Evolutionary conservation across 2,113 vertebrate species (phyloP).

Genomic region (Myrmophylax atrothorax): DNA sequence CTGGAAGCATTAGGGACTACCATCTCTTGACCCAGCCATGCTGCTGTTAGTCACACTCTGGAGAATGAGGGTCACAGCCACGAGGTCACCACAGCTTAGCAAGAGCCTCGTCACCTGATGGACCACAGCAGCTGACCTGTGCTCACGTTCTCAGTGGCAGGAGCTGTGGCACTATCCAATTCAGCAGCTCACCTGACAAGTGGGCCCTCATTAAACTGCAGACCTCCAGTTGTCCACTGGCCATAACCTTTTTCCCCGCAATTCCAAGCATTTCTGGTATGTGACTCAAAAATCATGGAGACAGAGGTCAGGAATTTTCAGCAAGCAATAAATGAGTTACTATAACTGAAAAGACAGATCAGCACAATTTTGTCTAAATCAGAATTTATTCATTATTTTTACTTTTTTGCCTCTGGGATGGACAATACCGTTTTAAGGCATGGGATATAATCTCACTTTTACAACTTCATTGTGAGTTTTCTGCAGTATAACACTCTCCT

Average conservation of each 20-base stretch:
- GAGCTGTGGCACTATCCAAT: neutral
- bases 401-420: neutral
- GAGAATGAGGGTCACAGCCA: fast-evolving
- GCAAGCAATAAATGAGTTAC: neutral
- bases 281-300: neutral
- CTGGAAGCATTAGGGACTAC: neutral
- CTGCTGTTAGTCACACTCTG: neutral
- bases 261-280: neutral
- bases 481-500: neutral
- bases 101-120: neutral
- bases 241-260: neutral
- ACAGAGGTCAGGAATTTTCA: neutral
- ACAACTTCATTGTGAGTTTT: slow-evolving; percentile 18
- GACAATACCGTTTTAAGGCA: neutral
- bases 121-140: neutral
- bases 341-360: neutral
- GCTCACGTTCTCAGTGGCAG: fast-evolving
- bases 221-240: neutral
- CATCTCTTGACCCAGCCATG: neutral
- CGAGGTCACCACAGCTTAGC: fast-evolving
- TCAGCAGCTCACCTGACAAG: neutral
- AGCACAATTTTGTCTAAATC: neutral
- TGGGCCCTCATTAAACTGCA: neutral
- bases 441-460: slow-evolving; percentile 13
- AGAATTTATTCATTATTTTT: neutral